A percentile compares a stretch with the other conserved stretches of the same genome.
phyloP scores from a whole-genome alignment of 2,113 vertebrate genomes.

The Scytalopus superciliaris region DNA sequence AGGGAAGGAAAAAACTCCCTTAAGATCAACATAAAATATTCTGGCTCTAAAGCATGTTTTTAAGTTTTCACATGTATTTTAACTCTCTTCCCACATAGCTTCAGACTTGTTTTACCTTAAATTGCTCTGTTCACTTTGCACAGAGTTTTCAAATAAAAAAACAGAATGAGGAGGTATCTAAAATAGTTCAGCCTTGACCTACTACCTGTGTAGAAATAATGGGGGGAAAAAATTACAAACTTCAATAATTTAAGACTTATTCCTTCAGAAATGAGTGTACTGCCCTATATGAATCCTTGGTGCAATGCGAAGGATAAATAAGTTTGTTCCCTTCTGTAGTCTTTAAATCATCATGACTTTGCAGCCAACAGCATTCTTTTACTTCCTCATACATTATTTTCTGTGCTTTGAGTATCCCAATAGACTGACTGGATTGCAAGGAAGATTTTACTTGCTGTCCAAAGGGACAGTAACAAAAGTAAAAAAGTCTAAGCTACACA shows the following conservation, averaged over 20 bases:
- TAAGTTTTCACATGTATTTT: not conserved
- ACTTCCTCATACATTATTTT: not conserved
- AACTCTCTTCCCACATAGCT: not conserved
- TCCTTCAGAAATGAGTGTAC: not conserved
- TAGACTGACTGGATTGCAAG: not conserved
- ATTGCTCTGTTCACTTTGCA: not conserved
- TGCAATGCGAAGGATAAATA: fast-evolving
- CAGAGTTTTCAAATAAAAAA: not conserved
- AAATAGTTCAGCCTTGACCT: not conserved
- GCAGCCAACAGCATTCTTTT: not conserved
- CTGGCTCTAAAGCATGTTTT: not conserved
- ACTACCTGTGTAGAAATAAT: not conserved
- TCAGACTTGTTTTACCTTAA: not conserved
- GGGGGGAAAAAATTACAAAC: not conserved
- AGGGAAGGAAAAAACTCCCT: not conserved
- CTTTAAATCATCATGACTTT: not conserved
- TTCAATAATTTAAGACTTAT: not conserved
- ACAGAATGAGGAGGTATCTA: not conserved
- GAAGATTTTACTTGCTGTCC: not conserved
- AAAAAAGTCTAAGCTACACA: not conserved
- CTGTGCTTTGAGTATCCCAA: not conserved
- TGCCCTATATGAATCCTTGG: not conserved
- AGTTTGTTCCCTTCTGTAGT: not conserved
- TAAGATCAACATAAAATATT: not conserved
- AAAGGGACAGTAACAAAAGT: not conserved